phyloP scores from a whole-genome alignment of 2,888 invertebrate genomes.

The Thymelicus lineola region DNA sequence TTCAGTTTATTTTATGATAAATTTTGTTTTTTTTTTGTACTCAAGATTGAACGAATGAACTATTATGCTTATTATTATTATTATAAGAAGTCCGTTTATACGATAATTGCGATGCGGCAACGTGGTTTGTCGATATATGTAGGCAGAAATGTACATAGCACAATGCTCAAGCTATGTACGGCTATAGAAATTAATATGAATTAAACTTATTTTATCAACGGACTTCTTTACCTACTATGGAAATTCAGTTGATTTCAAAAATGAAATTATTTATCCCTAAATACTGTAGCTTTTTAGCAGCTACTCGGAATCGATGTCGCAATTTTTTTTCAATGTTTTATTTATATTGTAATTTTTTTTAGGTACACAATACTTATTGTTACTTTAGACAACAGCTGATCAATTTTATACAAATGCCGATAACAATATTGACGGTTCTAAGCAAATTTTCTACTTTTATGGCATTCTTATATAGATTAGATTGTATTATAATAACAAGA shows the following conservation, averaged over 20 bases:
- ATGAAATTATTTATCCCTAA: neutral
- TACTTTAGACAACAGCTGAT: conserved; percentile 19
- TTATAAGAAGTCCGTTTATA: too few species aligned
- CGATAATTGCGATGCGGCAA: too few species aligned
- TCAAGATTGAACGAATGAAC: too few species aligned
- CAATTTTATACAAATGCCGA: conserved; percentile 8
- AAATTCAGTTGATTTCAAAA: conserved; percentile 6
- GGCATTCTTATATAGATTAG: conserved; percentile 25
- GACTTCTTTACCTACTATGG: conserved; percentile 4
- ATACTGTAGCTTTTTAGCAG: conserved; percentile 27
- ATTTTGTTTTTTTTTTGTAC: neutral
- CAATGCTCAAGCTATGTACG: too few species aligned
- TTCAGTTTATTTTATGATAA: too few species aligned
- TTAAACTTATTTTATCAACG: neutral
- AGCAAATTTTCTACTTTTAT: conserved; percentile 15
- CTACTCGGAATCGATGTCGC: conserved; percentile 28
- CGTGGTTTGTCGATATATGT: too few species aligned
- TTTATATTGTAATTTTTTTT: conserved; percentile 19
- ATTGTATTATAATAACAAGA: conserved; percentile 24
- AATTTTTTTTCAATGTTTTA: conserved; percentile 16
- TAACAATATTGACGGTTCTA: conserved; percentile 13
- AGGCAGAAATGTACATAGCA: too few species aligned
- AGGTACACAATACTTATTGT: conserved; percentile 12
- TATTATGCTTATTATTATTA: too few species aligned
- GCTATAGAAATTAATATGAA: too few species aligned